phyloP scores from a whole-genome alignment of 2,797 vertebrate genomes.

The Phrynocephalus forsythii region DNA sequence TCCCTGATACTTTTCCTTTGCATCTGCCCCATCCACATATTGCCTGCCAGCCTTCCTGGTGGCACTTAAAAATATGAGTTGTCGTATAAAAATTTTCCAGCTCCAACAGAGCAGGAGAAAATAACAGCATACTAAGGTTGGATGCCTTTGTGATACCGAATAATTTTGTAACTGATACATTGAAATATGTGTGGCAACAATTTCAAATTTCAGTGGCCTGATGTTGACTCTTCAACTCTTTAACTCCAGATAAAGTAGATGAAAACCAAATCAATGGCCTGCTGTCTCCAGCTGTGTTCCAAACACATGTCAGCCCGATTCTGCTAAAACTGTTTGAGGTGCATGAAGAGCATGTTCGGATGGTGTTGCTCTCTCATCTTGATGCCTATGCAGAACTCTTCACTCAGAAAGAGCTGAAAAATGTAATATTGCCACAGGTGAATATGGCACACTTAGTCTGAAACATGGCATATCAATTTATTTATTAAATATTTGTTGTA shows the following conservation, averaged over 20 bases:
- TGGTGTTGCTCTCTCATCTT: slow-evolving; percentile 91
- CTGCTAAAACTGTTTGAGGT: slow-evolving; percentile 92
- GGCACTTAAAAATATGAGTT: background rate
- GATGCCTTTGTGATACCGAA: background rate
- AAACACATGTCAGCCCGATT: slow-evolving; percentile 88
- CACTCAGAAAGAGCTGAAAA: slow-evolving; percentile 90
- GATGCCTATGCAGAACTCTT: slow-evolving; percentile 91
- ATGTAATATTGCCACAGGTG: slow-evolving; percentile 95
- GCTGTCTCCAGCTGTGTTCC: slow-evolving; percentile 89
- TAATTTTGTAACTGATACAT: background rate
- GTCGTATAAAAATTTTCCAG: background rate
- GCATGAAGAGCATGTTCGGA: slow-evolving; percentile 93
- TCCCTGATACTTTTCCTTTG: background rate
- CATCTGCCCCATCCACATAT: background rate
- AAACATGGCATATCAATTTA: background rate
- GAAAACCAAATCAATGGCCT: slow-evolving; percentile 82
- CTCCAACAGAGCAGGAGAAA: background rate
- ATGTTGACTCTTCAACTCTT: slow-evolving; percentile 39
- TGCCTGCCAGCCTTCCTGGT: background rate
- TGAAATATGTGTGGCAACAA: background rate
- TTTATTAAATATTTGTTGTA: too few species aligned
- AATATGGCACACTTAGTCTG: slow-evolving; percentile 7
- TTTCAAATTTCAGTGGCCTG: background rate
- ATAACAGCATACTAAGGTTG: background rate
- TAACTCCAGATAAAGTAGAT: slow-evolving; percentile 67